phyloP scores from a whole-genome alignment of 2,113 vertebrate species.

The Ochotona princeps region DNA sequence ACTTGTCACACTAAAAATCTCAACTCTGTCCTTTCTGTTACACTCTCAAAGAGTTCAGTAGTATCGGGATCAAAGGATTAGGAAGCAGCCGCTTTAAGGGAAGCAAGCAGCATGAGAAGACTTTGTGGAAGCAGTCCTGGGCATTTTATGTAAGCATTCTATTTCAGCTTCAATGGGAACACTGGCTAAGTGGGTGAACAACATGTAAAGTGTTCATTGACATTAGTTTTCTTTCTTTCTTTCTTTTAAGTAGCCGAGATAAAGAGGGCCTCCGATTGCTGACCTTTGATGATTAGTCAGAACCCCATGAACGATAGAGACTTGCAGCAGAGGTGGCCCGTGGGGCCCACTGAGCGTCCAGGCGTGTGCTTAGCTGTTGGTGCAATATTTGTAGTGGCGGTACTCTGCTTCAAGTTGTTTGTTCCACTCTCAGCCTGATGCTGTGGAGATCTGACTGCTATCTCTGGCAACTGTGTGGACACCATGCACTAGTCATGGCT shows the following conservation, averaged over 20 bases:
- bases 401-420: background rate
- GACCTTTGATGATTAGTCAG: constrained; percentile 61
- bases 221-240: constrained; percentile 59
- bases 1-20: constrained; percentile 52
- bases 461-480: background rate
- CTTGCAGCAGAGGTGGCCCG: background rate
- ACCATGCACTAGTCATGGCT: background rate
- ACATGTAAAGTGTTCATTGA: constrained; percentile 77
- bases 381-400: background rate
- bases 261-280: constrained; percentile 28
- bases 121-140: background rate
- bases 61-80: constrained; percentile 70
- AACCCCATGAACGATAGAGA: background rate
- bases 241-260: constrained; percentile 49
- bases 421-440: background rate
- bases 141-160: constrained; percentile 69
- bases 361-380: background rate
- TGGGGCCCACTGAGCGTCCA: background rate
- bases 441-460: background rate
- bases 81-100: constrained; percentile 24
- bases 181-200: constrained; percentile 64
- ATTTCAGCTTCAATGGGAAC: constrained; percentile 60
- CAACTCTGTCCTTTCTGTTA: constrained; percentile 48
- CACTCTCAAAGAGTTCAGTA: constrained; percentile 53
- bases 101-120: background rate